Evolutionary conservation across 2,113 vertebrate genomes (phyloP).

Genomic region (Antennarius striatus): DNA sequence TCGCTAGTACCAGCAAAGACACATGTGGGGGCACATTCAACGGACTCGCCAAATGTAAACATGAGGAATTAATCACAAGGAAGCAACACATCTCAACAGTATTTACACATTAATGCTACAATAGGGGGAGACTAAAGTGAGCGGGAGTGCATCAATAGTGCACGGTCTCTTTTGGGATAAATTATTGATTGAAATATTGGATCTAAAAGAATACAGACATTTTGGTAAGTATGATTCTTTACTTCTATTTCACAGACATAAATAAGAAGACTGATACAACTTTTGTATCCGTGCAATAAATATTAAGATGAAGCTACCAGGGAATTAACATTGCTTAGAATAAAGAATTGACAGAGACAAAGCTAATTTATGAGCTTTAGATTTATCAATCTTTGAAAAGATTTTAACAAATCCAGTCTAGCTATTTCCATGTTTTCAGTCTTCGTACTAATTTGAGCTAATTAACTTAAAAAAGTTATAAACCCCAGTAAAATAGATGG

Average conservation of each 20-base stretch:
- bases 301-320: neutral
- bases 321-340: neutral
- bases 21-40: constrained; percentile 51
- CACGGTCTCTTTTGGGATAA: constrained; percentile 25
- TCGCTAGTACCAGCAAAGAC: constrained; percentile 54
- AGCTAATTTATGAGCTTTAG: neutral
- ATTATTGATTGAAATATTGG: constrained; percentile 29
- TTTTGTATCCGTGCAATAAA: neutral
- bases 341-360: neutral
- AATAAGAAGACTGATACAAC: neutral
- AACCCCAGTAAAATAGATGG: too few relatives aligned
- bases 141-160: constrained; percentile 40
- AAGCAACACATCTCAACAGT: constrained; percentile 50
- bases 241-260: neutral
- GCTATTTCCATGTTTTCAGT: too few relatives aligned
- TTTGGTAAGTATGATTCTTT: neutral
- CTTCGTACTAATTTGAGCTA: too few relatives aligned
- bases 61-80: constrained; percentile 57
- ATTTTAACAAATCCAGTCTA: too few relatives aligned
- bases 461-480: too few relatives aligned
- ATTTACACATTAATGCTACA: constrained; percentile 61
- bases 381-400: too few relatives aligned
- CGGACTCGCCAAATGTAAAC: constrained; percentile 69
- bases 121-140: constrained; percentile 48
- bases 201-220: constrained; percentile 11